Evolutionary conservation across 2,888 invertebrate genomes (phyloP).

Genomic region (Deilephila elpenor): DNA sequence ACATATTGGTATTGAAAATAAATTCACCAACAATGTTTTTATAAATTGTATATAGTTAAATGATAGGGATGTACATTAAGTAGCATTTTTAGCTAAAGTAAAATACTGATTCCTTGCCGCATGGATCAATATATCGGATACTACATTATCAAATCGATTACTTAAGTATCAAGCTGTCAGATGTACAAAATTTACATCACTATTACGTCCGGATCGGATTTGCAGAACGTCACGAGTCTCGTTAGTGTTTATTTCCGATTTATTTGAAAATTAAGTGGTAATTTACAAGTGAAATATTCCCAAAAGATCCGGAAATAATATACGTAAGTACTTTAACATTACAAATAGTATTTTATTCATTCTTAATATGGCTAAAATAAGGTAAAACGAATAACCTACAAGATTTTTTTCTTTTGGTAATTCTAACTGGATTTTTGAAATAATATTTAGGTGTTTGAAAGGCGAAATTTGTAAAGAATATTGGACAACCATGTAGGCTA

Average conservation of each 20-base stretch:
- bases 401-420: constrained; percentile 15
- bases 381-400: constrained; percentile 26
- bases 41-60: neutral
- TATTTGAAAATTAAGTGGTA: constrained; percentile 75
- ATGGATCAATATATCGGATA: neutral
- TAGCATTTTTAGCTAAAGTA: neutral
- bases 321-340: constrained; percentile 55
- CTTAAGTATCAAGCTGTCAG: constrained; percentile 25
- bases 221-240: constrained; percentile 53
- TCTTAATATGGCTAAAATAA: neutral
- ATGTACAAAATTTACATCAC: constrained; percentile 6
- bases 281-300: constrained; percentile 74
- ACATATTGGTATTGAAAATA: constrained; percentile 33
- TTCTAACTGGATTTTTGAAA: neutral
- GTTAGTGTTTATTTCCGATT: constrained; percentile 76
- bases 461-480: neutral
- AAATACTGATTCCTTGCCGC: neutral
- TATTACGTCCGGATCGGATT: constrained; percentile 50
- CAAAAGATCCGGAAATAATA: constrained; percentile 52
- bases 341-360: neutral
- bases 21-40: neutral
- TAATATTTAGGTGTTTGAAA: neutral
- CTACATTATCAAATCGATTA: neutral
- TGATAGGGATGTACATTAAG: neutral
- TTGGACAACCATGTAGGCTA: neutral